phyloP scores from a whole-genome alignment of 2,797 vertebrate species.

The Microchirus variegatus region DNA sequence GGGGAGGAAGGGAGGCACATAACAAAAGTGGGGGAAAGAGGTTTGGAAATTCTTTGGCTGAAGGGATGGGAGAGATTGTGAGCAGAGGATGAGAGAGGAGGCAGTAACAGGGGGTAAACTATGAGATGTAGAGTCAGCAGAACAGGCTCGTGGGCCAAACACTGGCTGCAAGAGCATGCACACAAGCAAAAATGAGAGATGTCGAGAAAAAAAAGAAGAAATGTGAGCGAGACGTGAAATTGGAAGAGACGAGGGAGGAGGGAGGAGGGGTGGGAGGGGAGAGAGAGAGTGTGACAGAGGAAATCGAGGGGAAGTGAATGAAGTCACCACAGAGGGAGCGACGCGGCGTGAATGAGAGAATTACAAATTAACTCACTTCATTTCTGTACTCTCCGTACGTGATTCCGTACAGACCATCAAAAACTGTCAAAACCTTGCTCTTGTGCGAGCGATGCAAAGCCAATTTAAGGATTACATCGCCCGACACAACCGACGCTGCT shows the following conservation, averaged over 20 bases:
- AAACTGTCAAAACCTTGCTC: conserved; percentile 28
- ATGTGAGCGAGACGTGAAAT: conserved; percentile 25
- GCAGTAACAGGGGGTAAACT: conserved; percentile 42
- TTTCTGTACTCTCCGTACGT: not conserved
- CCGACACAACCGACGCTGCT: conserved; percentile 20
- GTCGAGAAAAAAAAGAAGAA: not conserved
- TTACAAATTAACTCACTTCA: not conserved
- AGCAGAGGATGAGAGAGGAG: conserved; percentile 4
- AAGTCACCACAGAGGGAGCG: conserved; percentile 4
- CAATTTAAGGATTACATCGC: conserved; percentile 61
- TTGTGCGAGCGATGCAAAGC: conserved; percentile 57
- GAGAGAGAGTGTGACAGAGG: not conserved
- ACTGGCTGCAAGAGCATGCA: conserved; percentile 36
- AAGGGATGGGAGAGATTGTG: conserved; percentile 22
- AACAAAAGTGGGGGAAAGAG: conserved; percentile 24
- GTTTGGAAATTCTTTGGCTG: conserved; percentile 43
- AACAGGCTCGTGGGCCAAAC: conserved; percentile 55
- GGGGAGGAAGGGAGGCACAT: not conserved
- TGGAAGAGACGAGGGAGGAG: conserved; percentile 11
- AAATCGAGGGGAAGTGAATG: conserved; percentile 3
- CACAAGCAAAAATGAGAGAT: conserved; percentile 37
- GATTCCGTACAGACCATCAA: conserved; percentile 1
- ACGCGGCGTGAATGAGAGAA: conserved; percentile 9
- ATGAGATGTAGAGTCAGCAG: conserved; percentile 66
- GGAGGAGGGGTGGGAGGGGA: not conserved